A percentile compares a stretch with the other conserved stretches of the same genome.
Conservation (phyloP, 2,113 vertebrate genomes). For the Clarias batrachus region DNA sequence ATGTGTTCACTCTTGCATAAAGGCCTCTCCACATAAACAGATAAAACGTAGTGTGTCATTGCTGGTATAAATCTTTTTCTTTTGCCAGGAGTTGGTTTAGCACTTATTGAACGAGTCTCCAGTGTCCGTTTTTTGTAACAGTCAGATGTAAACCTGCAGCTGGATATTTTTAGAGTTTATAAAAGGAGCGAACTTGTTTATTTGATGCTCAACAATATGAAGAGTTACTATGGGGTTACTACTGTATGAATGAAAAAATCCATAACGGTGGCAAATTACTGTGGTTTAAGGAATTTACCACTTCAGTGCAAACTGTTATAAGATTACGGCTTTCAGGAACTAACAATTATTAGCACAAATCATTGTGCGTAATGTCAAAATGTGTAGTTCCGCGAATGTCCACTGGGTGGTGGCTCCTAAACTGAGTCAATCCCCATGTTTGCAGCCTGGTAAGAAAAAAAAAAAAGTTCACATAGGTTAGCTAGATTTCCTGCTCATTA, state of each 20-base stretch:
- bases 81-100: not conserved
- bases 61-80: too few species aligned
- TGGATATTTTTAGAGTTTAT: not conserved
- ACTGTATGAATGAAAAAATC: not conserved
- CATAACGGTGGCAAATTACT: not conserved
- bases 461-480: too few species aligned
- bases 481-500: too few species aligned
- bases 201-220: not conserved
- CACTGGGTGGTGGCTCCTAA: too few species aligned
- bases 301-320: not conserved
- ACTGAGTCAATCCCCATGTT: too few species aligned
- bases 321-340: not conserved
- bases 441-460: too few species aligned
- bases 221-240: not conserved
- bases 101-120: not conserved
- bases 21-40: not conserved
- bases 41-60: too few species aligned
- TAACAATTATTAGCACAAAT: not conserved
- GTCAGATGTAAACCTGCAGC: not conserved
- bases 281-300: not conserved
- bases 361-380: not conserved
- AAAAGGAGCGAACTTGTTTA: not conserved
- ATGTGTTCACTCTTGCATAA: not conserved
- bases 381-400: too few species aligned
- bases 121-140: not conserved